Base-by-base conservation (phyloP, 92 coral and sea anemone genomes). In the Nematostella vectensis region DNA sequence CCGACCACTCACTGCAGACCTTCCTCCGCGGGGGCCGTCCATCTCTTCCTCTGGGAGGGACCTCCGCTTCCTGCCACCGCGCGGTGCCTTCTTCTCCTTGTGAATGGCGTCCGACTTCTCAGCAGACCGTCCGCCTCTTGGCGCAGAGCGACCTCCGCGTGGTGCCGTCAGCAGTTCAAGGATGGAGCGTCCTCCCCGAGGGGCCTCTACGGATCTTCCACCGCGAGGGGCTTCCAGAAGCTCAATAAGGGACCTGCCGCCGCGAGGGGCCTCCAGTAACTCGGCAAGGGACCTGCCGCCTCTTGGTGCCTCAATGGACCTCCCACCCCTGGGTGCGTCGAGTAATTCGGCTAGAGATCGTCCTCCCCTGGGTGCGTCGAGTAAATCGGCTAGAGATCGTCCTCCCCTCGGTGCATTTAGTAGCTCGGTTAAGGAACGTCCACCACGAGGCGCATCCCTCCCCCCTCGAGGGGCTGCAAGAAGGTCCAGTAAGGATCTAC, bases 381-480 rank as follows among this genome's bases (percentile, higher is more conserved):
- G 62, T 10, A 18, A 48, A 20, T 40, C 58, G 15, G 2, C 27
- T 37, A 59, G 49, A 8, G 62, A 53, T 11, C 82, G 65, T 1
- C 87, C 88, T 13, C 78, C 77, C 19, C 83, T 25, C 20, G 82
- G 88, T 11, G 76, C 88, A 24, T 20, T 20, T 25, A 52, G 62
- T 39, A 82, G 83, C 12, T 62, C 56, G 10, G 20, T 25, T 27
- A 67, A 37, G 21, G 59, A 62, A 24, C 88, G 57, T 10, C 79
- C 83, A n/a, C 76, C 75, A 26, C 82, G 51, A 20, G 84, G 79
- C 24, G 72, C 84, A 4, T 29, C 27, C 18, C 12, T 21, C 26
- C 61, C 37, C 42, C 40, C 39, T 48, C 88, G 76, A 15, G 87
- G 88, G 52, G 84, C 80, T 10, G 88, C 61, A 15, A 80, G 81